Conservation (phyloP, 2,888 invertebrate species). For the Dryococelus australis region DNA sequence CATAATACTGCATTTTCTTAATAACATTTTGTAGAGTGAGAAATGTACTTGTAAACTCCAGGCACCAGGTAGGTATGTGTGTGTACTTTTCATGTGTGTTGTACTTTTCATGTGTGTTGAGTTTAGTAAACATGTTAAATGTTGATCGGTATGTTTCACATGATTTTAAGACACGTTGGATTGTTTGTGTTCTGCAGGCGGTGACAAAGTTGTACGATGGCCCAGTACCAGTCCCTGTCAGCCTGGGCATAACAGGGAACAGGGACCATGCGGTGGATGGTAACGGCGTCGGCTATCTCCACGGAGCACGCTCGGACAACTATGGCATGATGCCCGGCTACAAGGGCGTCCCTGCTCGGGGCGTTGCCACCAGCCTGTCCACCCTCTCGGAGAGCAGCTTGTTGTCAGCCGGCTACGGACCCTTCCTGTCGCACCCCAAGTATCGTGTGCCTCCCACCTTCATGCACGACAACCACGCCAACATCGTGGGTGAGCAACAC, state of each 20-base stretch:
- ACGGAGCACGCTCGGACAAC: background rate
- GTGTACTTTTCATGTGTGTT: no score
- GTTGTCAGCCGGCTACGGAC: slow-evolving; percentile 43
- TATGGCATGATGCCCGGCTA: background rate
- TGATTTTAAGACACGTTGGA: no score
- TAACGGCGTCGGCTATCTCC: slow-evolving; percentile 32
- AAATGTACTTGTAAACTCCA: no score
- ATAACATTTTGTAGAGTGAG: no score
- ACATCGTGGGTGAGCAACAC: background rate
- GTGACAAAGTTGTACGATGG: slow-evolving; percentile 63
- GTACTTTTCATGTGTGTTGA: no score
- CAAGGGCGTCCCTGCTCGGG: slow-evolving; percentile 33
- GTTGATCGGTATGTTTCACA: no score
- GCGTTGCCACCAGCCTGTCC: slow-evolving; percentile 36
- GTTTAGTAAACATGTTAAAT: no score
- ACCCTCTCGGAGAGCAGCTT: slow-evolving; percentile 54
- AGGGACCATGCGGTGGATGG: slow-evolving; percentile 45
- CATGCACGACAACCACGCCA: slow-evolving; percentile 22
- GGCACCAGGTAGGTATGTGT: no score
- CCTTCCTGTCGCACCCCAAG: background rate
- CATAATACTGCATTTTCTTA: no score
- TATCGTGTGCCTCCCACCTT: background rate
- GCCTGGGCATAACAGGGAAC: slow-evolving; percentile 54
- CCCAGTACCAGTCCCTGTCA: slow-evolving; percentile 52
- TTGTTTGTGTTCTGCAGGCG: slow-evolving; percentile 54